Percentiles rank a stretch among this genome's conserved stretches.
phyloP scores from a whole-genome alignment of 1,140 invertebrate species.

The Euura lappo region DNA sequence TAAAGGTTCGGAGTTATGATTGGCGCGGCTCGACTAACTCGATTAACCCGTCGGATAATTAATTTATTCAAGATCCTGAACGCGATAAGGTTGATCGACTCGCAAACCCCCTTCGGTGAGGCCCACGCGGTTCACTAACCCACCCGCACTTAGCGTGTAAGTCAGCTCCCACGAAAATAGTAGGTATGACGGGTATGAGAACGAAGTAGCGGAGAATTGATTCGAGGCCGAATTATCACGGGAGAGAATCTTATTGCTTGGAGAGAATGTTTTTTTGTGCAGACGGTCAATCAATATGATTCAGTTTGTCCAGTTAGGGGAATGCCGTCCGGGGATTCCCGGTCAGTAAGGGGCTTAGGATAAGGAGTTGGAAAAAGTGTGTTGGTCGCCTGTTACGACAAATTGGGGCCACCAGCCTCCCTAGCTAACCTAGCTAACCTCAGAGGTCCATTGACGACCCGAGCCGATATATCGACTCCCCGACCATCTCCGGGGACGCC shows the following conservation, averaged over 20 bases:
- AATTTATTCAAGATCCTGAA: conserved; percentile 43
- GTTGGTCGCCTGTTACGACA: conserved; percentile 55
- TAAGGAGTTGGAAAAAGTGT: conserved; percentile 46
- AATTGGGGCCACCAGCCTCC: conserved; percentile 50
- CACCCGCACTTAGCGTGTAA: not conserved
- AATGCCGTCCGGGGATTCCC: conserved; percentile 19
- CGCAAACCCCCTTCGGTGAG: conserved; percentile 13
- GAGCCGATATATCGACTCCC: conserved; percentile 49
- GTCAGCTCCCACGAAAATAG: not conserved
- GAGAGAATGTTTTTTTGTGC: not conserved
- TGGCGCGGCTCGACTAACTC: conserved; percentile 34
- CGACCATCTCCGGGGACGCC: conserved; percentile 54
- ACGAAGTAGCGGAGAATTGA: not conserved
- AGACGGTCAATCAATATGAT: conserved; percentile 56
- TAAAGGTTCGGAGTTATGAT: conserved; percentile 36
- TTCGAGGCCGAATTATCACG: not conserved
- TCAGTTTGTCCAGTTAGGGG: conserved; percentile 47
- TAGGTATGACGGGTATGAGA: too few relatives aligned
- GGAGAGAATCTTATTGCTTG: conserved; percentile 2
- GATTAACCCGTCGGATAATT: conserved; percentile 43
- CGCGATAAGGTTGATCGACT: conserved; percentile 38
- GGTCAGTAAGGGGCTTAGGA: conserved; percentile 39
- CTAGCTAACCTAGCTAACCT: conserved; percentile 36
- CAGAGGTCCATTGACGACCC: conserved; percentile 44
- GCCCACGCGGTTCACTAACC: not conserved